Conservation (phyloP, 37 sponge, comb jelly and placozoan genomes). For the Spongia lamella region DNA sequence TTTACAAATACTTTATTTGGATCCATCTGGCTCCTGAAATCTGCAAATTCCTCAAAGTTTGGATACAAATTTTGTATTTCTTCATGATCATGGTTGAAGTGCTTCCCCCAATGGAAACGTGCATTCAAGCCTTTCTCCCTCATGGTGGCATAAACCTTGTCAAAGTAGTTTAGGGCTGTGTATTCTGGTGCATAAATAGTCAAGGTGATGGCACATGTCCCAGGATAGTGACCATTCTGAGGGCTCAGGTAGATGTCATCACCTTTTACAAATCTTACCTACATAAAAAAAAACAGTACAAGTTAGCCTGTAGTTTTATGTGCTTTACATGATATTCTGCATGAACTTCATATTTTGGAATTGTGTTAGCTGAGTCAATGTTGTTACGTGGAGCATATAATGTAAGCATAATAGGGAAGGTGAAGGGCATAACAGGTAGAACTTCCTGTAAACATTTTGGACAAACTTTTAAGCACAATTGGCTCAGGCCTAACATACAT, state of each 20-base stretch:
- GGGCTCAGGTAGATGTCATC: conserved; percentile 57
- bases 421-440: too few species aligned
- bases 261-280: conserved; percentile 54
- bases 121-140: neutral
- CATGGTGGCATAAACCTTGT: conserved; percentile 12
- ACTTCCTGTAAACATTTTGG: too few species aligned
- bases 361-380: too few species aligned
- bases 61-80: neutral
- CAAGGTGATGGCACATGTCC: conserved; percentile 56
- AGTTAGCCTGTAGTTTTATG: too few species aligned
- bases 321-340: too few species aligned
- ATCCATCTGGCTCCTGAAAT: conserved; percentile 2
- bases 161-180: conserved; percentile 32
- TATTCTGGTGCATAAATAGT: conserved; percentile 42
- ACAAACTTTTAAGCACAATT: too few species aligned
- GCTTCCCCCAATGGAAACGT: conserved; percentile 11
- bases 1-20: conserved; percentile 12
- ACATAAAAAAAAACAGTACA: too few species aligned
- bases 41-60: neutral
- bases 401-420: too few species aligned
- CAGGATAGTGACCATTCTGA: neutral
- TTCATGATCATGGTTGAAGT: neutral
- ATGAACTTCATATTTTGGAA: too few species aligned
- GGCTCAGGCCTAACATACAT: too few species aligned
- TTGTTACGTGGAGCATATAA: too few species aligned